Evolutionary conservation across 2,797 vertebrate genomes (phyloP), one percentile per base, ranked within the genome.

Genomic region (Fratercula arctica): DNA sequence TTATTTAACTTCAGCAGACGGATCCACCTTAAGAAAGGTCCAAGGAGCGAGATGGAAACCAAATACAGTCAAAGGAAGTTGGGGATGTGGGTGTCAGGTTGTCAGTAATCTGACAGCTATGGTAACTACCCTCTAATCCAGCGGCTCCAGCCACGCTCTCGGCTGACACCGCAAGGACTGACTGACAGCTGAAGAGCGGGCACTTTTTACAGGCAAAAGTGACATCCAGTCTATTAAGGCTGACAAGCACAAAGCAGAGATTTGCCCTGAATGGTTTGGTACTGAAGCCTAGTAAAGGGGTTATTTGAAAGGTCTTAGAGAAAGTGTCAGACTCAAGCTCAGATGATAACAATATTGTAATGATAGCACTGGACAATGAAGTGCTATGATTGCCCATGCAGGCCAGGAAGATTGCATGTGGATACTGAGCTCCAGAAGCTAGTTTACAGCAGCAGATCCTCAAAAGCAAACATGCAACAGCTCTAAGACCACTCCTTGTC

Each of bases 81-180:
- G 98, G 98, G 98, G 98, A 98, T 98, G 98, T 98, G 99, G 99
- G 99, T 99, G 99, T 99, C 99, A 99, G 99, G 98, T 99, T 99
- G 99, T 99, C 99, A 99, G 99, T 98, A 99, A 99, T 99, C 99
- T 99, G 99, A 99, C 99, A 99, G 99, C 99, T 99, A 97, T 99
- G 99, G 99, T 99, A 99, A 99, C 99, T 99, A 99, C 99, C 99
- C 99, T 99, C 99, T 99, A 99, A 99, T 99, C 99, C 99, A 99
- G 99, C 99, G 97, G 99, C 99, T 99, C 98, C 99, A 99, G 99
- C 99, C 99, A 99, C 94, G 99, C 99, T 99, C 99, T 98, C 96
- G 90, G 98, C 99, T 99, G 99, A 99, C 99, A 99, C 99, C 45
- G 94, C 98, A 97, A 98, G 98, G 98, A 98, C 98, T 99, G 99